A percentile compares a stretch with the other conserved stretches of the same genome.
Evolutionary conservation across 1,140 invertebrate species (phyloP).

Genomic region (Plutomurus gul): DNA sequence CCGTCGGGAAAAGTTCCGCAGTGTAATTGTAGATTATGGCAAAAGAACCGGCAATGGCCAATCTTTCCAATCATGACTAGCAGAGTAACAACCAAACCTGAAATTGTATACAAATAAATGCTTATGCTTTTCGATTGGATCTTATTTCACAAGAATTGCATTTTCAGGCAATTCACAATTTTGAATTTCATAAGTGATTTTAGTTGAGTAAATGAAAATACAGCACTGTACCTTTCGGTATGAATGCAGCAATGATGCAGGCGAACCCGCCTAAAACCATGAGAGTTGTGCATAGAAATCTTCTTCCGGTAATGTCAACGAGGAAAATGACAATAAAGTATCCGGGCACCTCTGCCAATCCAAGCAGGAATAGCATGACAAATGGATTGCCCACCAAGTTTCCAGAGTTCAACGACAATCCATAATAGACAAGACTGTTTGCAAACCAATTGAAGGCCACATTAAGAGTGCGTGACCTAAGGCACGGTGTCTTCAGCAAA

Average conservation of each 20-base stretch:
- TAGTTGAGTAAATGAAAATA: background rate
- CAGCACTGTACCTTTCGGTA: conserved; percentile 63
- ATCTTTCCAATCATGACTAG: conserved; percentile 60
- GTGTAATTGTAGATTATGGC: conserved; percentile 62
- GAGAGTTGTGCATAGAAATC: conserved; percentile 33
- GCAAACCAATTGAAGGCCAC: conserved; percentile 75
- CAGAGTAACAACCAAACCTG: conserved; percentile 44
- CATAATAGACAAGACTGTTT: conserved; percentile 59
- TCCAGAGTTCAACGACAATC: conserved; percentile 58
- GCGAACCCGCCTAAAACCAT: conserved; percentile 50
- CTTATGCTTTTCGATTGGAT: too few relatives aligned
- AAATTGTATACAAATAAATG: background rate
- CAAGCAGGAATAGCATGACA: conserved; percentile 58
- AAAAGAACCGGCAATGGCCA: conserved; percentile 60
- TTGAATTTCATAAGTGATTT: background rate
- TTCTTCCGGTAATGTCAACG: conserved; percentile 48
- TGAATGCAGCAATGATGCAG: conserved; percentile 60
- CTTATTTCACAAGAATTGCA: too few relatives aligned
- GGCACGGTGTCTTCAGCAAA: conserved; percentile 76
- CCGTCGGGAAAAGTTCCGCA: conserved; percentile 61
- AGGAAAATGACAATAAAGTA: conserved; percentile 52
- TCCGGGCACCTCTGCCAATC: conserved; percentile 54
- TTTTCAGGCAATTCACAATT: too few relatives aligned
- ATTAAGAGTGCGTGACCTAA: conserved; percentile 78
- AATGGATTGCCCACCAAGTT: conserved; percentile 59